Evolutionary conservation across 2,797 vertebrate species (phyloP).

Genomic region (Siniperca undulata): DNA sequence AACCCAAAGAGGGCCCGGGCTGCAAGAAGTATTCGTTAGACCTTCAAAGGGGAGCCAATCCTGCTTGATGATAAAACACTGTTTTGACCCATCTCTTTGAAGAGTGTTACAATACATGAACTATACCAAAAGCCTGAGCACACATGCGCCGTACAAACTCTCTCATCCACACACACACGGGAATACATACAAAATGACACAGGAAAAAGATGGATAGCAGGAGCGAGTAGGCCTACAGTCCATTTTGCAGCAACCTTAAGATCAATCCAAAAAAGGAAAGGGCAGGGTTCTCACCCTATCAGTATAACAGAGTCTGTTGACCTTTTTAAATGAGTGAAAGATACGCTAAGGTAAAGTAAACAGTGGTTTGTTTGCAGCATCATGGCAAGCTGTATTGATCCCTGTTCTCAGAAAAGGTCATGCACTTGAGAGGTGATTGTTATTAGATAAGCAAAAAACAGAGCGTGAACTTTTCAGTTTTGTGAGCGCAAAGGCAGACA

Average conservation of each 20-base stretch:
- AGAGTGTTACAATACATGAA: slow-evolving; percentile 63
- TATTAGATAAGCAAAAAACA: slow-evolving; percentile 75
- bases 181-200: slow-evolving; percentile 34
- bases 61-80: slow-evolving; percentile 73
- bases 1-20: slow-evolving; percentile 65
- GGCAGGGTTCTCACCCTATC: slow-evolving; percentile 68
- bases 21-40: slow-evolving; percentile 64
- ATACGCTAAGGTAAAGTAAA: slow-evolving; percentile 79
- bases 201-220: slow-evolving; percentile 31
- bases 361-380: slow-evolving; percentile 78
- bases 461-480: slow-evolving; percentile 64
- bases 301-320: slow-evolving; percentile 77
- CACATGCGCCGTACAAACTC: slow-evolving; percentile 31
- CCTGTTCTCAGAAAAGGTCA: slow-evolving; percentile 76
- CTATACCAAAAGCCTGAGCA: slow-evolving; percentile 46
- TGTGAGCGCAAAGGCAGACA: slow-evolving; percentile 20
- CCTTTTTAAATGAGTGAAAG: slow-evolving; percentile 84
- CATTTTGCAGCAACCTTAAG: slow-evolving; percentile 61
- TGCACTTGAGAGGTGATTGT: slow-evolving; percentile 74
- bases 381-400: slow-evolving; percentile 77
- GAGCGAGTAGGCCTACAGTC: slow-evolving; percentile 37
- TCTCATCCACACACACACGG: neutral
- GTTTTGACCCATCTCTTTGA: slow-evolving; percentile 78
- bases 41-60: slow-evolving; percentile 77
- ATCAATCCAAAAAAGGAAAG: slow-evolving; percentile 77